Evolutionary conservation across 2,888 invertebrate species (phyloP).

Genomic region (Tinea trinotella): DNA sequence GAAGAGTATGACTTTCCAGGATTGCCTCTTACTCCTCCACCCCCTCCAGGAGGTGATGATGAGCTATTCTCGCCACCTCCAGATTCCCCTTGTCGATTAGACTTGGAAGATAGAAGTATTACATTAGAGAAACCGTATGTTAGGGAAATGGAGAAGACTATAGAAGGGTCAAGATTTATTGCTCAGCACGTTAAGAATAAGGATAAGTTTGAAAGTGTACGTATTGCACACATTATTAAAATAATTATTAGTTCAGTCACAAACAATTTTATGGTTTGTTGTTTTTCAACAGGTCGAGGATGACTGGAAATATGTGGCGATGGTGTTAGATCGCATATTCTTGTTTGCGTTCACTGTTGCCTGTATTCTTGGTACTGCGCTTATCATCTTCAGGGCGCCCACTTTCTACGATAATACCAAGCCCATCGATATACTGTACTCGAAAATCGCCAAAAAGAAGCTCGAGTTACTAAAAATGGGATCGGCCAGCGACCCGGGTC

Average conservation of each 20-base stretch:
- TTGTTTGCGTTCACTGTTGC: conserved; percentile 96
- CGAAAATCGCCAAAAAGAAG: conserved; percentile 93
- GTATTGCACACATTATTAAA: conserved; percentile 42
- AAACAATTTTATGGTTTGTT: neutral
- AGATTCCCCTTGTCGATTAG: conserved; percentile 73
- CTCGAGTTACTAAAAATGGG: conserved; percentile 91
- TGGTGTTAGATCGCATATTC: conserved; percentile 97
- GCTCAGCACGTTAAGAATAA: conserved; percentile 96
- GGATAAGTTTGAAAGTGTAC: conserved; percentile 94
- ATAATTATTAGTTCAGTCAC: neutral
- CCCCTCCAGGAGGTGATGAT: conserved; percentile 85
- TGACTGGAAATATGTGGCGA: conserved; percentile 98
- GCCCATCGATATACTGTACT: conserved; percentile 91
- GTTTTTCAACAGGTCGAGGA: conserved; percentile 84
- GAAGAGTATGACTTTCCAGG: conserved; percentile 83
- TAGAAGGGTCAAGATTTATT: conserved; percentile 93
- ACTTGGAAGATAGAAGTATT: conserved; percentile 78
- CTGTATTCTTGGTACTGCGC: conserved; percentile 90
- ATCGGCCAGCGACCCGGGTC: conserved; percentile 77
- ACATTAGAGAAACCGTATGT: conserved; percentile 86
- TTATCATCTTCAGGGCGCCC: conserved; percentile 92
- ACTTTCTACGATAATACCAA: conserved; percentile 92
- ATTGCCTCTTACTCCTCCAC: conserved; percentile 80
- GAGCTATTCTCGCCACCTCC: conserved; percentile 88
- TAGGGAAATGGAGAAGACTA: conserved; percentile 91